Conservation (phyloP, 2,888 invertebrate genomes). For the Ernsta delagoae region DNA sequence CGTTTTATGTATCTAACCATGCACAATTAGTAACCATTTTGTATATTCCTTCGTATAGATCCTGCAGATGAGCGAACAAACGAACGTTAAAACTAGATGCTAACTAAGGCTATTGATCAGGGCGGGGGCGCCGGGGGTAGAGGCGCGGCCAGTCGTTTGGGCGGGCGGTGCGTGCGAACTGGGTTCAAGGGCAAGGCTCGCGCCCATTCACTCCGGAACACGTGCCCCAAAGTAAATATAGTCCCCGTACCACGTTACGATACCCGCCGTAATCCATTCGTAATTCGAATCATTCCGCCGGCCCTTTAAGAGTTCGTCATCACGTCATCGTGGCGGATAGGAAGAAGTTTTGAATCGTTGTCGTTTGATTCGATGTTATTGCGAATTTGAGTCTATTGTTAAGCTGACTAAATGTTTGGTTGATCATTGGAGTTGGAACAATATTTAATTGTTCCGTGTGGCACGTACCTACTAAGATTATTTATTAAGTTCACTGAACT, state of each 20-base stretch:
- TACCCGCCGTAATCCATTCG: constrained; percentile 55
- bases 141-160: constrained; percentile 76
- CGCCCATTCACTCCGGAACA: constrained; percentile 79
- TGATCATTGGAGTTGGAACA: too few species aligned
- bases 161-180: constrained; percentile 62
- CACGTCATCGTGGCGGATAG: not conserved
- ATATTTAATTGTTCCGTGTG: too few species aligned
- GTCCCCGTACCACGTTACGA: constrained; percentile 69
- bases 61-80: not conserved
- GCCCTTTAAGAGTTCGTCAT: constrained; percentile 2
- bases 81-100: not conserved
- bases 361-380: too few species aligned
- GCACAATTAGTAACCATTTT: not conserved
- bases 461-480: too few species aligned
- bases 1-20: not conserved
- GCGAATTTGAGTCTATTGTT: too few species aligned
- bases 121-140: constrained; percentile 47
- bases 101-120: constrained; percentile 65
- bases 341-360: not conserved
- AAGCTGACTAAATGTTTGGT: too few species aligned
- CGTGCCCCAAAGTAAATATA: constrained; percentile 83
- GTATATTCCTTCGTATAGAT: not conserved
- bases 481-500: too few species aligned
- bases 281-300: constrained; percentile 10
- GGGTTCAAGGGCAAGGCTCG: constrained; percentile 81